Evolutionary conservation across 2,113 vertebrate species (phyloP).

Genomic region (Oncorhynchus keta): DNA sequence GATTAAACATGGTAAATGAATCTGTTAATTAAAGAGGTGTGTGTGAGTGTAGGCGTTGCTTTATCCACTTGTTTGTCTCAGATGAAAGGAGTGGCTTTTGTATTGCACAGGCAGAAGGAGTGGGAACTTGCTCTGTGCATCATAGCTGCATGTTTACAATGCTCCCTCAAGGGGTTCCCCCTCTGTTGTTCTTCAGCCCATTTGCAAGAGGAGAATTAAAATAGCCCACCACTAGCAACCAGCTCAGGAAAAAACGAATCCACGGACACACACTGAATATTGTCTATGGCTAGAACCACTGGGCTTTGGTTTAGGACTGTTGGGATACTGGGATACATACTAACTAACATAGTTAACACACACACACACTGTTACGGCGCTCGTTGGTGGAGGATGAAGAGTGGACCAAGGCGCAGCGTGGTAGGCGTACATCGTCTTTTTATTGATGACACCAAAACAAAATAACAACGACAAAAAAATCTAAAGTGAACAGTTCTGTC

Average conservation of each 20-base stretch:
- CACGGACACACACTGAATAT: constrained; percentile 14
- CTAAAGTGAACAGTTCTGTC: too few relatives aligned
- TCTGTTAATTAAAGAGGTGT: constrained; percentile 67
- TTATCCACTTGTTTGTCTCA: constrained; percentile 72
- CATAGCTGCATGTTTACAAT: constrained; percentile 73
- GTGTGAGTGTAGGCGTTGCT: constrained; percentile 57
- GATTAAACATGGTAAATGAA: constrained; percentile 75
- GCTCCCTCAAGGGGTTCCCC: constrained; percentile 57
- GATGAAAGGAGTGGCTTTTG: constrained; percentile 74
- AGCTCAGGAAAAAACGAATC: constrained; percentile 45
- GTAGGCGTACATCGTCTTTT: too few relatives aligned
- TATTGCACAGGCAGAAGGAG: constrained; percentile 62
- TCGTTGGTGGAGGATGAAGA: too few relatives aligned
- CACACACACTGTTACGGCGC: not conserved
- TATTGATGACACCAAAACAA: too few relatives aligned
- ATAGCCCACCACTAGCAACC: constrained; percentile 50
- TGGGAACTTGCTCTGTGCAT: constrained; percentile 63
- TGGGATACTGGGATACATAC: not conserved
- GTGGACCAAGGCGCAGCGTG: too few relatives aligned
- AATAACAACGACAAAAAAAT: too few relatives aligned
- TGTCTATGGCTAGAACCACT: not conserved
- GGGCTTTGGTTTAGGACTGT: not conserved
- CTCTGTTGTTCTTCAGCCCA: constrained; percentile 52
- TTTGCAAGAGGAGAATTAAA: constrained; percentile 67
- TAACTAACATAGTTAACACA: not conserved